Evolutionary conservation across 2,113 vertebrate genomes (phyloP).

Genomic region (Merops nubicus): DNA sequence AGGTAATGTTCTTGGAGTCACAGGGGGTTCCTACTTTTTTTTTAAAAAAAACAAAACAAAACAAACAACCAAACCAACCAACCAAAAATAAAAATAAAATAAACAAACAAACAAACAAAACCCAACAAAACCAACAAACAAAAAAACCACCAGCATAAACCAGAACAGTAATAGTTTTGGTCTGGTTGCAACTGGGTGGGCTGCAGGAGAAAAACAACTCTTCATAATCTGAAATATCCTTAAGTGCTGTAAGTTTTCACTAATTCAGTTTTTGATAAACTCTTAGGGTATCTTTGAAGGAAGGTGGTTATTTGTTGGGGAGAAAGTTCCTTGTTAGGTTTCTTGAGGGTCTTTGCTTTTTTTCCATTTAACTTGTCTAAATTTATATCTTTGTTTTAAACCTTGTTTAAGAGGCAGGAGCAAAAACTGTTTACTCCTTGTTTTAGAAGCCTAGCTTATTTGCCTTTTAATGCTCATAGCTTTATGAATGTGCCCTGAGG

Average conservation of each 20-base stretch:
- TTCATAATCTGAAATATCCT: not conserved
- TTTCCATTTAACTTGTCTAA: not conserved
- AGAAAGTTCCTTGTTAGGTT: not conserved
- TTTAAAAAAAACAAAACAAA: not conserved
- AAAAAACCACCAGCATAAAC: too few species aligned
- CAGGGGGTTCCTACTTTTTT: not conserved
- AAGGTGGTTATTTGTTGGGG: not conserved
- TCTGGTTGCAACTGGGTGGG: not conserved
- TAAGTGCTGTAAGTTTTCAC: not conserved
- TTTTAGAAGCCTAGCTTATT: not conserved
- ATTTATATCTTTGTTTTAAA: not conserved
- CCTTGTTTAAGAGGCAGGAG: not conserved
- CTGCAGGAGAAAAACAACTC: not conserved
- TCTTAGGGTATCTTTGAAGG: not conserved
- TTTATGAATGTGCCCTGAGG: not conserved
- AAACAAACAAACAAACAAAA: too few species aligned
- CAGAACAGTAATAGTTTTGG: not conserved
- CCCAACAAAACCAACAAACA: too few species aligned
- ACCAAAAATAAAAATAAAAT: too few species aligned
- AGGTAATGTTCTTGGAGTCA: not conserved
- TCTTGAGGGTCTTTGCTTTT: not conserved
- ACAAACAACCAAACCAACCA: too few species aligned
- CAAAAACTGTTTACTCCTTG: not conserved
- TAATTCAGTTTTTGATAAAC: not conserved
- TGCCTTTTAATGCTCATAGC: not conserved